phyloP scores from a whole-genome alignment of 2,888 invertebrate species.

The Xiphydria camelus region DNA sequence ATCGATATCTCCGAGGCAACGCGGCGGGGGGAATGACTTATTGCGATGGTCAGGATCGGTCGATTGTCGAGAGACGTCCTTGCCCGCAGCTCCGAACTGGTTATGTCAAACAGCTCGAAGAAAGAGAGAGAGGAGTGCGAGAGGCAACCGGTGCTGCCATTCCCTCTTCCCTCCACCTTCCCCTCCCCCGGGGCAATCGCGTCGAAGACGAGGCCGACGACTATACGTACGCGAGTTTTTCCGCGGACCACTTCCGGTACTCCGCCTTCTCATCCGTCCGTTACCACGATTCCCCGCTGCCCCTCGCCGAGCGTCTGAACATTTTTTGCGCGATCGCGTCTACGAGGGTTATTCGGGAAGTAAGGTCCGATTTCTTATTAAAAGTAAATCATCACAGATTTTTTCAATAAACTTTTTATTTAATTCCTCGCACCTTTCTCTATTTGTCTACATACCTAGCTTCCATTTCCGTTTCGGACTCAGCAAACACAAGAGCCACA shows the following conservation, averaged over 20 bases:
- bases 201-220: no score
- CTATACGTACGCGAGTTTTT: conserved; percentile 16
- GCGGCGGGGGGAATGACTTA: conserved; percentile 15
- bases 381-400: no score
- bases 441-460: no score
- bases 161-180: no score
- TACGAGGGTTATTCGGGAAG: no score
- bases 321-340: neutral
- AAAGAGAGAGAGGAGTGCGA: neutral
- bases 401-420: no score
- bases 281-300: no score
- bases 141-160: neutral
- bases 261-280: neutral
- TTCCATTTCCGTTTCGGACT: no score
- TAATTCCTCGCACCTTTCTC: no score
- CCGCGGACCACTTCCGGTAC: conserved; percentile 10
- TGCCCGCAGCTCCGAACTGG: conserved; percentile 39
- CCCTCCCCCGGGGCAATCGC: no score
- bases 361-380: no score
- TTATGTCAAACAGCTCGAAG: conserved; percentile 35
- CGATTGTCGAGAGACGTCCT: conserved; percentile 33
- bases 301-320: neutral
- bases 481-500: no score
- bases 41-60: conserved; percentile 34
- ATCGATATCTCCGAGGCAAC: conserved; percentile 2